Evolutionary conservation across 1,140 invertebrate genomes (phyloP).

Genomic region (Phymorhynchus buccinoides): DNA sequence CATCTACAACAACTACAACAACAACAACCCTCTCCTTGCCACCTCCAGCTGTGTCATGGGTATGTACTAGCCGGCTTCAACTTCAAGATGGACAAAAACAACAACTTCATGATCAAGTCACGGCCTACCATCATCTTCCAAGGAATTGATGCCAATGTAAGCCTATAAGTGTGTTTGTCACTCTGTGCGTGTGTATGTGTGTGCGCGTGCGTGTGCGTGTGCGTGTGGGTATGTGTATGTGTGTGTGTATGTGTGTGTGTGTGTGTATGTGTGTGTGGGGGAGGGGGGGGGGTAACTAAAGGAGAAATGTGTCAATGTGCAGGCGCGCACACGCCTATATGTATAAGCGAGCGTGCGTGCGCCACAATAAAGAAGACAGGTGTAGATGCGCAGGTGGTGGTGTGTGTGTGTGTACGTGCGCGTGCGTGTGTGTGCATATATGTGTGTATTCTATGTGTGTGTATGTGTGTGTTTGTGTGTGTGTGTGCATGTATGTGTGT

Average conservation of each 20-base stretch:
- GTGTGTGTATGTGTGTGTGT: neutral
- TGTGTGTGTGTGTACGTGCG: neutral
- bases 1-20: neutral
- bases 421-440: neutral
- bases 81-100: conserved; percentile 61
- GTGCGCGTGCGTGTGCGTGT: neutral
- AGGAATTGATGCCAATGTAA: conserved; percentile 48
- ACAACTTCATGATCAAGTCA: conserved; percentile 48
- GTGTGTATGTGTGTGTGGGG: neutral
- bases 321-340: too few species aligned
- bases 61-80: conserved; percentile 86
- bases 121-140: conserved; percentile 55
- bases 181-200: neutral
- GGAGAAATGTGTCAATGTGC: too few species aligned
- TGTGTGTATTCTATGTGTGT: too few species aligned
- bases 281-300: too few species aligned
- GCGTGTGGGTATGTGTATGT: neutral
- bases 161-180: neutral
- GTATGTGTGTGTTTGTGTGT: too few species aligned
- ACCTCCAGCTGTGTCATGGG: conserved; percentile 81
- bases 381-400: too few species aligned
- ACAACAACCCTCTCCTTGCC: neutral
- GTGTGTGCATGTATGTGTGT: too few species aligned
- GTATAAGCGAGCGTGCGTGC: too few species aligned
- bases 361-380: too few species aligned